Percentiles rank a stretch among this genome's conserved stretches.
phyloP scores from a whole-genome alignment of 2,888 invertebrate genomes.

The Tigriopus californicus region DNA sequence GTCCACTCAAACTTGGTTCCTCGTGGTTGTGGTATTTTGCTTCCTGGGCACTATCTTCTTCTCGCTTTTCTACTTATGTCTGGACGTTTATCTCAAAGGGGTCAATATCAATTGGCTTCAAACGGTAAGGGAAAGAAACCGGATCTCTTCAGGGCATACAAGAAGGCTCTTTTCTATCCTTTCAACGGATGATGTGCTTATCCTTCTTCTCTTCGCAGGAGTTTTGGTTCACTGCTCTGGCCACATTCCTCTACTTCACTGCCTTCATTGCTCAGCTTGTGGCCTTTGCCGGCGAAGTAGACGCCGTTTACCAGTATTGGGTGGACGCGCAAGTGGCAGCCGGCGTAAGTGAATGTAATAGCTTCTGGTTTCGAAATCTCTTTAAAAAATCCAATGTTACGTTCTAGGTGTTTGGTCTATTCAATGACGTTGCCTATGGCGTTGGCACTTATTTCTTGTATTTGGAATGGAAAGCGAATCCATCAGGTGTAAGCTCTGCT shows the following conservation, averaged over 20 bases:
- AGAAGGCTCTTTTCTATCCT: too few relatives aligned
- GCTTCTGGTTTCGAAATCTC: not conserved
- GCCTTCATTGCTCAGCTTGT: slow-evolving; percentile 61
- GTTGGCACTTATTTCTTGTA: slow-evolving; percentile 54
- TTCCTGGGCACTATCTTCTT: slow-evolving; percentile 62
- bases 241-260: slow-evolving; percentile 50
- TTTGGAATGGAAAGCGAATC: slow-evolving; percentile 21
- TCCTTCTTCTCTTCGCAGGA: slow-evolving; percentile 38
- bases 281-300: slow-evolving; percentile 26
- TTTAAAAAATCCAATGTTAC: not conserved
- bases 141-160: too few relatives aligned
- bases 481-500: not conserved
- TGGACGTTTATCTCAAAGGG: slow-evolving; percentile 11
- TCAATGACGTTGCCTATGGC: slow-evolving; percentile 58
- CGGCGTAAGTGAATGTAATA: slow-evolving; percentile 40
- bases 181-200: too few relatives aligned
- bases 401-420: slow-evolving; percentile 51
- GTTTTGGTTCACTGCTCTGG: slow-evolving; percentile 49
- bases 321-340: slow-evolving; percentile 46
- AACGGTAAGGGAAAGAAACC: slow-evolving; percentile 16
- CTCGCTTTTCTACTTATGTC: slow-evolving; percentile 39
- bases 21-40: slow-evolving; percentile 60
- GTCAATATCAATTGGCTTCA: slow-evolving; percentile 16
- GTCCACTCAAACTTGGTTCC: slow-evolving; percentile 54
- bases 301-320: slow-evolving; percentile 23